phyloP scores from a whole-genome alignment of 1,140 invertebrate species.

The Macrobrachium nipponense region DNA sequence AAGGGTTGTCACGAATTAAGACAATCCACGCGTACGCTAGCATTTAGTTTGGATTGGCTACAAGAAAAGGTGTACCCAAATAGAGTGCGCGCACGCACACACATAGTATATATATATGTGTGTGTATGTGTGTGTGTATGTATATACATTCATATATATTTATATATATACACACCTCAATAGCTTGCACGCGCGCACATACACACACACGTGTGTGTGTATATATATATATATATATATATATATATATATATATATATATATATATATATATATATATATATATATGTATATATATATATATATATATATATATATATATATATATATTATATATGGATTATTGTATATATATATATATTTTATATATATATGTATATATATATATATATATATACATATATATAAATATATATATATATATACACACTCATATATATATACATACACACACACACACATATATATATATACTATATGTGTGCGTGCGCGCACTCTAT shows the following conservation, averaged over 20 bases:
- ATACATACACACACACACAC: conserved; percentile 17
- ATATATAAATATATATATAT: conserved; percentile 21
- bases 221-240: neutral
- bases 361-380: conserved; percentile 12
- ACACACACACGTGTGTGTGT: neutral
- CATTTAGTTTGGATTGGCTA: too few relatives aligned
- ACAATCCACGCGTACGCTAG: too few relatives aligned
- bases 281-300: conserved; percentile 22
- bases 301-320: conserved; percentile 9
- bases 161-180: neutral
- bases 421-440: conserved; percentile 21
- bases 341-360: neutral
- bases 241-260: neutral
- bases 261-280: conserved; percentile 19
- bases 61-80: neutral
- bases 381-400: neutral
- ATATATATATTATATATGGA: too few relatives aligned
- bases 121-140: neutral
- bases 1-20: too few relatives aligned
- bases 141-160: conserved; percentile 4
- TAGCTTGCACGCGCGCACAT: neutral
- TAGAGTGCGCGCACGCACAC: neutral
- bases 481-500: neutral
- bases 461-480: conserved; percentile 20
- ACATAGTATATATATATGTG: neutral